Evolutionary conservation across 2,888 invertebrate species (phyloP).

Genomic region (Cryptocephalus primarius): DNA sequence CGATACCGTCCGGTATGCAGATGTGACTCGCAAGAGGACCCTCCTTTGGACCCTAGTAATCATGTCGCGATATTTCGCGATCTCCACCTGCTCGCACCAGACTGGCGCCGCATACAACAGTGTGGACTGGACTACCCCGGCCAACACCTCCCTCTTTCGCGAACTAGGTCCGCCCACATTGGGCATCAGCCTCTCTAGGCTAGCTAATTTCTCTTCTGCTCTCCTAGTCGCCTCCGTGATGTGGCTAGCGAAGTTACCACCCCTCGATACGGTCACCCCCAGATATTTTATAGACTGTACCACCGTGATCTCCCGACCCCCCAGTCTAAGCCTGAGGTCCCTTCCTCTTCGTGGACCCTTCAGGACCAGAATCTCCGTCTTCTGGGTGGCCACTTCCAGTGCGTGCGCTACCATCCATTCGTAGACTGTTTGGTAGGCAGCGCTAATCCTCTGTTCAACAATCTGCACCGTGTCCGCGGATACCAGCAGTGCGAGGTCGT

Average conservation of each 20-base stretch:
- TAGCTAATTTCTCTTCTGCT: background rate
- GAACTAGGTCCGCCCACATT: background rate
- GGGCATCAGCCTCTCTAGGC: background rate
- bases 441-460: too few species aligned
- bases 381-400: too few species aligned
- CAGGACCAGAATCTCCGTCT: background rate
- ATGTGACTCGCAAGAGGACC: background rate
- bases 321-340: background rate
- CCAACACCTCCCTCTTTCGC: background rate
- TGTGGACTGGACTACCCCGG: background rate
- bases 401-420: background rate
- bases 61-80: background rate
- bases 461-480: too few species aligned
- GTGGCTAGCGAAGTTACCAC: background rate
- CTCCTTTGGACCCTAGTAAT: background rate
- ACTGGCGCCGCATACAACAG: background rate
- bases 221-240: background rate
- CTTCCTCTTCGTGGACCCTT: background rate
- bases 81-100: background rate
- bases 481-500: too few species aligned
- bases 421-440: background rate
- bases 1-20: background rate
- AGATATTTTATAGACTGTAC: background rate
- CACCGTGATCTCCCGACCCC: background rate
- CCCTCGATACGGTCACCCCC: background rate